Percentiles rank a stretch among this genome's conserved stretches.
Evolutionary conservation across 23 tunicate species (phyloP).

Genomic region (Trididemnum nubilum): DNA sequence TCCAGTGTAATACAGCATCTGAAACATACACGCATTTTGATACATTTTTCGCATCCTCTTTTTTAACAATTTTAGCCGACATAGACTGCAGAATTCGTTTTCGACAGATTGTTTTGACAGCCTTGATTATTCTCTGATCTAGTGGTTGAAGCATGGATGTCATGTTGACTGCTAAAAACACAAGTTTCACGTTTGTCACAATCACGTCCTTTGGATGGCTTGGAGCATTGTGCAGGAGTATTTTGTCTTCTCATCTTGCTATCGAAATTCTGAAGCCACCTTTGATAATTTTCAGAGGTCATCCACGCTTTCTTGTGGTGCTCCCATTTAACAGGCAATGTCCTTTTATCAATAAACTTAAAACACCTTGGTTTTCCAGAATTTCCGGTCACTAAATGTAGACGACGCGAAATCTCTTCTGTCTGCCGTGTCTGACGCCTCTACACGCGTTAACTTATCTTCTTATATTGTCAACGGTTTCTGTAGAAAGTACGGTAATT

Average conservation of each 20-base stretch:
- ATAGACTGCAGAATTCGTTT: constrained; percentile 34
- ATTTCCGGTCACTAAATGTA: constrained; percentile 30
- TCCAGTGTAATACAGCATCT: constrained; percentile 31
- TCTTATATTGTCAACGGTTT: no score
- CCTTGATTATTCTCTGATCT: constrained; percentile 23
- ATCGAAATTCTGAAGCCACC: no score
- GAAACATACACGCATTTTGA: constrained; percentile 25
- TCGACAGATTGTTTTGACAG: constrained; percentile 23
- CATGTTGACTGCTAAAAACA: constrained; percentile 14
- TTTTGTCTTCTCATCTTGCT: constrained; percentile 34
- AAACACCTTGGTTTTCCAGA: constrained; percentile 19
- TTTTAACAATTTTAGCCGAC: constrained; percentile 12
- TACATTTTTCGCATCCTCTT: constrained; percentile 16
- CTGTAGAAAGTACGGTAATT: no score
- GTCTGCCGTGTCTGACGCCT: no score
- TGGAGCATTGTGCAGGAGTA: constrained; percentile 30
- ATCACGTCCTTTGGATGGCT: no score
- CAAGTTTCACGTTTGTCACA: no score
- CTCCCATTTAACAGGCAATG: constrained; percentile 36
- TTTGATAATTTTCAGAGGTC: no score
- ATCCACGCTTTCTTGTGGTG: no score
- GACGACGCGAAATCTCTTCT: no score
- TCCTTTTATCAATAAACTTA: constrained; percentile 19
- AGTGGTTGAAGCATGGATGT: constrained; percentile 32
- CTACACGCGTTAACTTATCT: no score